These are phyloP conservation scores for Corythoichthys haematopterus DNA, from an alignment of 2,113 vertebrate species.

Conservation along the genomic window DNA sequence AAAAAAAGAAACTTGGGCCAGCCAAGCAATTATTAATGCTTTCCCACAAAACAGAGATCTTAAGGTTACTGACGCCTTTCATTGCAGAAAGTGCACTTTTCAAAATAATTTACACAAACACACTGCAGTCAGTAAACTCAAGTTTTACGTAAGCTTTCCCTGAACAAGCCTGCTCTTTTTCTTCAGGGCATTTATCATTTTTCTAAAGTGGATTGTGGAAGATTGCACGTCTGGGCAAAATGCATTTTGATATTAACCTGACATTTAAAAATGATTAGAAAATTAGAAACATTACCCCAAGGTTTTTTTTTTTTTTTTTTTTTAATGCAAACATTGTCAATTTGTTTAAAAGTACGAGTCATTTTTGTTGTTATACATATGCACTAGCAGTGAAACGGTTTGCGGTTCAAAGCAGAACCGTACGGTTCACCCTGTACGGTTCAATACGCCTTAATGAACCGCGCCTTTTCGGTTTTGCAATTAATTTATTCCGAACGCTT, in stretches of 20 bases:
- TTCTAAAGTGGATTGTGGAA: not conserved
- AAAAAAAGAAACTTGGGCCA: not conserved
- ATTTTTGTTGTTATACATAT: no score
- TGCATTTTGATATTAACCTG: not conserved
- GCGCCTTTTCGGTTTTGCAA: no score
- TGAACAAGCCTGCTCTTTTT: not conserved
- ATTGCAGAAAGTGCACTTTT: not conserved
- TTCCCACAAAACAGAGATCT: not conserved
- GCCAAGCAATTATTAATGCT: not conserved
- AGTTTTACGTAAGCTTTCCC: not conserved
- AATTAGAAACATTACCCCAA: no score
- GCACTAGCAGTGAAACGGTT: no score
- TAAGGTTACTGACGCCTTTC: not conserved
- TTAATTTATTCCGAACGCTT: no score
- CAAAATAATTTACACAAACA: not conserved
- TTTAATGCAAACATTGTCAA: no score
- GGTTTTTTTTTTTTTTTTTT: no score
- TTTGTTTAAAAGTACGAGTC: no score
- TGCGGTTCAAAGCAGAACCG: no score
- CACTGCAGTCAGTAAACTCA: not conserved
- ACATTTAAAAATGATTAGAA: no score
- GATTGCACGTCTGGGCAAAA: not conserved
- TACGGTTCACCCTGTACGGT: no score
- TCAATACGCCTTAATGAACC: no score
- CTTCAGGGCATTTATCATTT: not conserved